Base-by-base conservation (phyloP, 1,140 invertebrate species). In the Leptinotarsa lineolata region DNA sequence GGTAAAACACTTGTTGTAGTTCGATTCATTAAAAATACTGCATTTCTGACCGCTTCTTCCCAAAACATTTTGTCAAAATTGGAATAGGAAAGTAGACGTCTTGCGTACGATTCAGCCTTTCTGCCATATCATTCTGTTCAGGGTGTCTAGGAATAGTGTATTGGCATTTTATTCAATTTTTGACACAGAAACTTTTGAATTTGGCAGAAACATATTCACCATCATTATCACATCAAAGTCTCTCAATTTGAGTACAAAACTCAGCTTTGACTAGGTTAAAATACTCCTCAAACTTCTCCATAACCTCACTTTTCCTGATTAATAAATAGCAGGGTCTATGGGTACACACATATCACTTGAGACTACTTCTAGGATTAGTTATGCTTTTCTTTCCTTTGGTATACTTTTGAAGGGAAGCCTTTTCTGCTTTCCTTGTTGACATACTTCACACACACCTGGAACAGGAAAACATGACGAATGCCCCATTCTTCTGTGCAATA, bases 1-100 rank as follows among this genome's bases (percentile, higher is more conserved):
- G 63, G 67, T 45, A 74, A 16, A 74, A 73, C 59, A 68, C 68
- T 70, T 6, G 77, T 80, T 21, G 75, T 74, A n/a, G 59, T 64
- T 45, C 85, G 72, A 78, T 88, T 88, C 66, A 79, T 76, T 20
- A 87, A 54, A 77, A 87, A 88, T 4, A 77, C 81, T 8, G 84
- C 86, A 59, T 81, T 20, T 44, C 20, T 13, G 13, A 81, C 65
- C 2, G 81, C 81, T 76, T 84, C 82, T 48, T 70, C 78, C 81
- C 81, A 84, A 63, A 84, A 73, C 54, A 73, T 44, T 70, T 79
- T 79, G n/a, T 68, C 21, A 18, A 80, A 39, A 20, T 77, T 64
- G 18, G 78, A 68, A 12, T 79, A 76, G 24, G 75, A 71, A 20
- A 86, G 48, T 65, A 86, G 67, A 13, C 80, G 75, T 75, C 84